Conservation (phyloP, 2,797 vertebrate species). For the Crypturellus tataupa region DNA sequence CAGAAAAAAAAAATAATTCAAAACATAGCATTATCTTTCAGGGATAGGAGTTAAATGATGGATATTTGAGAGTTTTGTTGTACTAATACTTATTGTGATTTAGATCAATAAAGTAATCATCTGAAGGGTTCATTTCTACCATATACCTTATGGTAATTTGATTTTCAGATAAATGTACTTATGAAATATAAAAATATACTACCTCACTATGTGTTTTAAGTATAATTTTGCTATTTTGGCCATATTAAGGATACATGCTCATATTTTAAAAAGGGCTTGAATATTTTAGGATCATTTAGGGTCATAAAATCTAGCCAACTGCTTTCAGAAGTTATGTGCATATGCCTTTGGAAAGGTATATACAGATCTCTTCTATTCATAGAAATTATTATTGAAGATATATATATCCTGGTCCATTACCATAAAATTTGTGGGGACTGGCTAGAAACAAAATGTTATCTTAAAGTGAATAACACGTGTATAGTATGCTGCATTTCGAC, state of each 20-base stretch:
- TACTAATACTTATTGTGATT: not conserved
- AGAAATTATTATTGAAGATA: not conserved
- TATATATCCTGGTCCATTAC: not conserved
- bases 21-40: not conserved
- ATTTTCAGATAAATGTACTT: not conserved
- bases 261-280: not conserved
- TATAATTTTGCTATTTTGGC: not conserved
- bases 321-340: not conserved
- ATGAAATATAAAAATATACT: not conserved
- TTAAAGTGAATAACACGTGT: not conserved
- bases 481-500: not conserved
- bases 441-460: fast-evolving
- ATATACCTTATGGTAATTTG: not conserved
- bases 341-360: not conserved
- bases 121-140: not conserved
- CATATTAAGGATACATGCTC: not conserved
- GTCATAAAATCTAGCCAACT: not conserved
- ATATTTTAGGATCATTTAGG: not conserved
- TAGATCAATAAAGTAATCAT: not conserved
- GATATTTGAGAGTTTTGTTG: not conserved
- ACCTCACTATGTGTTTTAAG: not conserved
- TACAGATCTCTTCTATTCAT: not conserved
- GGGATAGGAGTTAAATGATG: not conserved
- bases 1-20: not conserved
- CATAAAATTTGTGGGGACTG: not conserved